Evolutionary conservation across 1,140 invertebrate genomes (phyloP).

Genomic region (Lepidotrigona ventralis): DNA sequence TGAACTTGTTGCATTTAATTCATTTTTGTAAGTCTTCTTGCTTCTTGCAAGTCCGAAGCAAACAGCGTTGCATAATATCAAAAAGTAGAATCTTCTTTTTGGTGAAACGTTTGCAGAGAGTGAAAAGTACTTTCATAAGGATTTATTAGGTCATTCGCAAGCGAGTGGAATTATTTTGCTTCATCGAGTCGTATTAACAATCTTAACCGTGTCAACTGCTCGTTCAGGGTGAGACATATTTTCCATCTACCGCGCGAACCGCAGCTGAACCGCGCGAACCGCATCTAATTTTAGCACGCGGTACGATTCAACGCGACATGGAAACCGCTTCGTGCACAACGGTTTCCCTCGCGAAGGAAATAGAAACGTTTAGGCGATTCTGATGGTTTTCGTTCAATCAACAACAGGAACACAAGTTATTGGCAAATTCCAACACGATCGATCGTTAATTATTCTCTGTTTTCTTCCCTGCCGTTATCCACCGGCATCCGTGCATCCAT

Average conservation of each 20-base stretch:
- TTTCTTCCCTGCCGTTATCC: neutral
- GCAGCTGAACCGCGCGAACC: slow-evolving; percentile 32
- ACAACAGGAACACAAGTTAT: neutral
- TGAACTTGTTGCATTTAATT: too few species aligned
- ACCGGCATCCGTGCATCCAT: neutral
- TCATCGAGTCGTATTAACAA: slow-evolving; percentile 16
- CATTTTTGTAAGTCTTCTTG: too few species aligned
- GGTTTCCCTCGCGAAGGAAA: neutral
- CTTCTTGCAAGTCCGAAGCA: too few species aligned
- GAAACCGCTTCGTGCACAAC: slow-evolving; percentile 8
- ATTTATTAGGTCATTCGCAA: neutral
- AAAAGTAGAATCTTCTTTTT: neutral
- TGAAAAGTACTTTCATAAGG: neutral
- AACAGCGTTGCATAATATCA: neutral
- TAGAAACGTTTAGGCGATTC: slow-evolving; percentile 9
- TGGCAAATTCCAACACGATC: neutral
- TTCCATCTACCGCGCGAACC: slow-evolving; percentile 11
- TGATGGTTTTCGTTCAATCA: slow-evolving; percentile 10
- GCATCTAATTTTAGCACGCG: slow-evolving; percentile 39
- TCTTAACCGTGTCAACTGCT: slow-evolving; percentile 20
- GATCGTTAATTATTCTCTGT: neutral
- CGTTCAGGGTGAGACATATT: slow-evolving; percentile 14
- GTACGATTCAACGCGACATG: slow-evolving; percentile 19
- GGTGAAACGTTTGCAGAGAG: neutral
- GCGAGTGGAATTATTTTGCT: neutral